These are phyloP conservation scores for Eriosoma lanigerum DNA, from an alignment of 1,140 invertebrate genomes.

Conservation along the genomic window DNA sequence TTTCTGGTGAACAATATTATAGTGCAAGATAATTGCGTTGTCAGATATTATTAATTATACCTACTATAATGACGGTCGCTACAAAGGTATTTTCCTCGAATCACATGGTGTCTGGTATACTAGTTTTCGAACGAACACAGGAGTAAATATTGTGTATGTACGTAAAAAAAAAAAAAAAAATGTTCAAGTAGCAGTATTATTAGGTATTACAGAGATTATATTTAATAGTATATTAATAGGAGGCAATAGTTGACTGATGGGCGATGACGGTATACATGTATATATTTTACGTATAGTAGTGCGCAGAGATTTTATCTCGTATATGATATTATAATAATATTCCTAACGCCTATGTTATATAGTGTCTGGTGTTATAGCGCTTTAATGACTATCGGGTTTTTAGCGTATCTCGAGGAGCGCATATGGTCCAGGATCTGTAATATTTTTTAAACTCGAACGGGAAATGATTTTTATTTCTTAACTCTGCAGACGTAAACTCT, in stretches of 20 bases:
- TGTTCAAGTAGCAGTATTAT: neutral
- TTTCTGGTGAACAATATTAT: neutral
- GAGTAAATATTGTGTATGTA: neutral
- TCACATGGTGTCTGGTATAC: neutral
- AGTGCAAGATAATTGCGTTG: neutral
- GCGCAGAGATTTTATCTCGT: neutral
- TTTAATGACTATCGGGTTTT: neutral
- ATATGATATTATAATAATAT: conserved; percentile 5
- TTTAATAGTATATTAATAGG: too few relatives aligned
- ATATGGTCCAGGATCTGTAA: neutral
- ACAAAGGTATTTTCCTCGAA: neutral
- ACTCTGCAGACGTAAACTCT: too few relatives aligned
- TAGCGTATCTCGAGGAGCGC: neutral
- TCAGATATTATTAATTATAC: neutral
- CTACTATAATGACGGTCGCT: neutral
- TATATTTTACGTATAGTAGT: neutral
- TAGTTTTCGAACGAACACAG: neutral
- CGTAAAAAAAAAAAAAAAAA: too few relatives aligned
- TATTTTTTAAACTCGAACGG: neutral
- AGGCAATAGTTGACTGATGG: neutral
- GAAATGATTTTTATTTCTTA: neutral
- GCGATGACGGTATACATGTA: neutral
- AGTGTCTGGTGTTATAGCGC: neutral
- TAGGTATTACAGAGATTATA: too few relatives aligned
- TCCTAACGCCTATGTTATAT: neutral